A percentile compares a stretch with the other conserved stretches of the same genome.
Evolutionary conservation across 2,797 vertebrate species (phyloP).

Genomic region (Nyctibius grandis): DNA sequence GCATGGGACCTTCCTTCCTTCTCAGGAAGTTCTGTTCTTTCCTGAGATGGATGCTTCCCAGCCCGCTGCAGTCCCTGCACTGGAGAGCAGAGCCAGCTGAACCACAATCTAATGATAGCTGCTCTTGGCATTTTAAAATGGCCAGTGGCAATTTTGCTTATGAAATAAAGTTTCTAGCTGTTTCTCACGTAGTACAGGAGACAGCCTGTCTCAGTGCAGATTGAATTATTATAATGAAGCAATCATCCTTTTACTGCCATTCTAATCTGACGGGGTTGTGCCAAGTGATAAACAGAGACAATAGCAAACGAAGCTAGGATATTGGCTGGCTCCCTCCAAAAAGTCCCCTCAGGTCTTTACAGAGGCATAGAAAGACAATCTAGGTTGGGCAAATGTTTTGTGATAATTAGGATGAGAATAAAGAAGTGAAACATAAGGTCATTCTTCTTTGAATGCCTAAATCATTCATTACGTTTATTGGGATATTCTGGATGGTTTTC

Average conservation of each 20-base stretch:
- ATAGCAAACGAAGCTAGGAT: background rate
- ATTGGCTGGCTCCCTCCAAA: background rate
- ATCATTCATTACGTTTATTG: background rate
- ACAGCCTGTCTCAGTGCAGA: slow-evolving; percentile 32
- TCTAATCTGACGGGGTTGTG: background rate
- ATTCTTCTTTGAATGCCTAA: background rate
- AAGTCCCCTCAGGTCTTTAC: background rate
- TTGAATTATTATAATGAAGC: slow-evolving; percentile 18
- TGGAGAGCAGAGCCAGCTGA: background rate
- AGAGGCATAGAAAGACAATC: background rate
- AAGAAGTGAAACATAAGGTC: background rate
- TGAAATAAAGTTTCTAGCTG: slow-evolving; percentile 12
- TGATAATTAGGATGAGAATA: background rate
- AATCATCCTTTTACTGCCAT: background rate
- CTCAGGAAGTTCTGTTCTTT: background rate
- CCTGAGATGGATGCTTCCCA: background rate
- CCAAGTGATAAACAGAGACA: slow-evolving; percentile 32
- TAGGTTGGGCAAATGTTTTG: background rate
- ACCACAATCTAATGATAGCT: background rate
- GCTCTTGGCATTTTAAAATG: slow-evolving; percentile 11
- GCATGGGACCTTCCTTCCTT: background rate
- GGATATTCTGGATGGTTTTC: background rate
- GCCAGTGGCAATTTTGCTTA: slow-evolving; percentile 4
- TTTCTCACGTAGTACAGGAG: slow-evolving; percentile 13
- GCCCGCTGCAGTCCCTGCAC: background rate